phyloP scores from a whole-genome alignment of 2,888 invertebrate species.

The Cephus runcator region DNA sequence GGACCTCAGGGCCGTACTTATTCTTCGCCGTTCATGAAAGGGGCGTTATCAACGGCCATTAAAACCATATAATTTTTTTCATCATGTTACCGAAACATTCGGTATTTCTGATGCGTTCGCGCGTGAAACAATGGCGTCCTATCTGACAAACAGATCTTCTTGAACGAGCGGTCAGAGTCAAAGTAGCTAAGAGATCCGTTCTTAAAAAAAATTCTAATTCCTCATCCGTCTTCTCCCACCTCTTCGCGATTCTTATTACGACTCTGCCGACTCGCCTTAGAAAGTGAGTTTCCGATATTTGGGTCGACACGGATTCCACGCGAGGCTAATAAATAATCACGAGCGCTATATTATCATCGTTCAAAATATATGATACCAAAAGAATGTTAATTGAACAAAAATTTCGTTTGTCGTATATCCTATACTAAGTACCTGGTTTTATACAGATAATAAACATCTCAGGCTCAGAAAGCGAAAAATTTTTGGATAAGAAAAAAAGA shows the following conservation, averaged over 20 bases:
- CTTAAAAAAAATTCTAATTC: not conserved
- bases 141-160: not conserved
- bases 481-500: not conserved
- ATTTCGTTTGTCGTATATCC: no score
- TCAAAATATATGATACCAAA: not conserved
- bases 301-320: constrained; percentile 28
- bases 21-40: not conserved
- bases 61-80: not conserved
- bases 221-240: constrained; percentile 17
- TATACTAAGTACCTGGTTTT: not conserved
- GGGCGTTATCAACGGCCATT: not conserved
- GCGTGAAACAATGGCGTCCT: not conserved
- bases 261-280: constrained; percentile 36
- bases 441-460: not conserved
- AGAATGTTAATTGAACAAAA: no score
- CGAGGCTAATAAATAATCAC: not conserved
- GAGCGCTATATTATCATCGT: not conserved
- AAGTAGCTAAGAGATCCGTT: not conserved
- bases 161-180: not conserved
- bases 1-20: not conserved
- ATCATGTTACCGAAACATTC: not conserved
- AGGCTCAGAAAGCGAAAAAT: not conserved
- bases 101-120: not conserved
- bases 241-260: constrained; percentile 22
- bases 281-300: constrained; percentile 46